A percentile compares a stretch with the other conserved stretches of the same genome.
These are phyloP conservation scores for Marmota monax DNA, from an alignment of 2,113 vertebrate genomes.

Conservation along the genomic window DNA sequence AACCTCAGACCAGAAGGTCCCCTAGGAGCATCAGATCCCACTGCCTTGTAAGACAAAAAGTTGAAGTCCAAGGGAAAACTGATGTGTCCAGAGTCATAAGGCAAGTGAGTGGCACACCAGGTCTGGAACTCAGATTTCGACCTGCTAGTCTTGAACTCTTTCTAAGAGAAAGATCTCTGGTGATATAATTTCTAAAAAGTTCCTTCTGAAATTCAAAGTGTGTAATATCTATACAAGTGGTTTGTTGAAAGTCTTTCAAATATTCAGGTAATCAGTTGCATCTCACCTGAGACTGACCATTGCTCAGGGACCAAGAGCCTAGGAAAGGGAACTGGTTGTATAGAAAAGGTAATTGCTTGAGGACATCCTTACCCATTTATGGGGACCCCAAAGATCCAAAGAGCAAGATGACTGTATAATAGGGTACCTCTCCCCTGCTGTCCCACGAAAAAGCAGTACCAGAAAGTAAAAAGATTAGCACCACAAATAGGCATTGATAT, in stretches of 20 bases:
- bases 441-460: slow-evolving; percentile 75
- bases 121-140: background rate
- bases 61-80: background rate
- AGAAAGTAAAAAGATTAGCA: slow-evolving; percentile 82
- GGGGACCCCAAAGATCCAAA: slow-evolving; percentile 74
- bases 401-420: slow-evolving; percentile 82
- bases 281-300: slow-evolving; percentile 71
- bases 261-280: slow-evolving; percentile 74
- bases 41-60: background rate
- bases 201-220: background rate
- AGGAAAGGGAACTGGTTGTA: slow-evolving; percentile 80
- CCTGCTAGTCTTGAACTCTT: background rate
- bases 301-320: slow-evolving; percentile 81
- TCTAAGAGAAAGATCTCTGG: background rate
- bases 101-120: background rate
- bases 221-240: background rate
- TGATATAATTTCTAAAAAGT: background rate
- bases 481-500: slow-evolving; percentile 81
- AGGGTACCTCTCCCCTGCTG: slow-evolving; percentile 47
- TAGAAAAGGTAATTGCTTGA: slow-evolving; percentile 84
- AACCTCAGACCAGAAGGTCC: background rate
- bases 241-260: slow-evolving; percentile 75
- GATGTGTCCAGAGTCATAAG: background rate
- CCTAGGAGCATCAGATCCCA: background rate
- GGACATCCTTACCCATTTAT: slow-evolving; percentile 76